Conservation (phyloP, 2,797 vertebrate genomes). For the Novumbra hubbsi region DNA sequence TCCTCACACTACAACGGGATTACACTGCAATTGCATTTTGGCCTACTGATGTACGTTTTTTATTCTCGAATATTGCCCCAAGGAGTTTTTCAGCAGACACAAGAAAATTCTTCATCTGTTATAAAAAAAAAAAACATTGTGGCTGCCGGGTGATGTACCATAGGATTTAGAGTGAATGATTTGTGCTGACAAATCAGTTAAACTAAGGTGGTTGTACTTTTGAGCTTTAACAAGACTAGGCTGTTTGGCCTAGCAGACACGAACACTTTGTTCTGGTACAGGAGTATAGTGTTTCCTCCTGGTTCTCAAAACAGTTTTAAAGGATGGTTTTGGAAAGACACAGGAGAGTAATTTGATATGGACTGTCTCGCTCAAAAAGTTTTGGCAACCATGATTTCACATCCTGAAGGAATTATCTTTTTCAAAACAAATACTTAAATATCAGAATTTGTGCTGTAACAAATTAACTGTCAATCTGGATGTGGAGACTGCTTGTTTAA, state of each 20-base stretch:
- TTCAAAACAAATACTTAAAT: slow-evolving; percentile 1
- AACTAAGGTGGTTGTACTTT: neutral
- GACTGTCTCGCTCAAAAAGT: slow-evolving; percentile 5
- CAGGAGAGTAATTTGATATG: neutral
- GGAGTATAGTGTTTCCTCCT: neutral
- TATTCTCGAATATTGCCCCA: slow-evolving; percentile 45
- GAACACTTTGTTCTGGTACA: neutral
- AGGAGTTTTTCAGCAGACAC: slow-evolving; percentile 56
- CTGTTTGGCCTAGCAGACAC: neutral
- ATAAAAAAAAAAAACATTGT: slow-evolving; percentile 51
- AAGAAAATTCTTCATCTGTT: slow-evolving; percentile 48
- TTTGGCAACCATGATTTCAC: neutral
- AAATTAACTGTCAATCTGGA: neutral
- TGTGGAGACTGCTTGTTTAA: neutral
- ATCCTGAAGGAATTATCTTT: neutral
- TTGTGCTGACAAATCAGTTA: slow-evolving; percentile 61
- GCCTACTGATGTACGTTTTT: slow-evolving; percentile 65
- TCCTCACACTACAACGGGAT: slow-evolving; percentile 48
- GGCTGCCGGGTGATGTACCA: slow-evolving; percentile 58
- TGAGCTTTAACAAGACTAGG: neutral
- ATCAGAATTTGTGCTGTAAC: neutral
- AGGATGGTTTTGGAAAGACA: neutral
- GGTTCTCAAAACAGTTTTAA: neutral
- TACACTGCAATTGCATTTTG: slow-evolving; percentile 52
- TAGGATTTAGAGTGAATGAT: slow-evolving; percentile 21